Evolutionary conservation across 2,797 vertebrate genomes (phyloP).

Genomic region (Meda fulgida): DNA sequence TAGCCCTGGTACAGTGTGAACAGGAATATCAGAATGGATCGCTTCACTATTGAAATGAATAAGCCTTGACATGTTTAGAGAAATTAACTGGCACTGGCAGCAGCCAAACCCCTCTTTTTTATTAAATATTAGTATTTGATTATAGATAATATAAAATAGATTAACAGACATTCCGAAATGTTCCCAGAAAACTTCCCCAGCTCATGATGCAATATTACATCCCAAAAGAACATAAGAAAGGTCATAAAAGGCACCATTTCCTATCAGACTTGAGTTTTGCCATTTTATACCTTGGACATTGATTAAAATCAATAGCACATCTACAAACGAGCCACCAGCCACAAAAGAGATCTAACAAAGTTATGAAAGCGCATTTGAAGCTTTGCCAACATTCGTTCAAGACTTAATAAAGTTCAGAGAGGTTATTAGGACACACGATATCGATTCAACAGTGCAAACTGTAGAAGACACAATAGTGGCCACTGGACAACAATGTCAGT

Average conservation of each 20-base stretch:
- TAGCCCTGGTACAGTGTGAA: not conserved
- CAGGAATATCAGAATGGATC: not conserved
- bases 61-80: not conserved
- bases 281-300: not conserved
- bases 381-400: not conserved
- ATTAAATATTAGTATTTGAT: constrained; percentile 26
- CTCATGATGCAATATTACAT: not conserved
- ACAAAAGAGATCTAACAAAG: not conserved
- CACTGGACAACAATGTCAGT: not conserved
- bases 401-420: constrained; percentile 9
- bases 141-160: not conserved
- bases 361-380: not conserved
- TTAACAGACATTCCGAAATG: not conserved
- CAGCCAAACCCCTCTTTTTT: not conserved
- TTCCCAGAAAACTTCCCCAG: not conserved
- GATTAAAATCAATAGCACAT: not conserved
- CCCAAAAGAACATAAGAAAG: not conserved
- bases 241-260: not conserved
- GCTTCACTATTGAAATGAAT: not conserved
- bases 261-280: not conserved
- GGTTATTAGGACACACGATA: not conserved
- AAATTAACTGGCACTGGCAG: not conserved
- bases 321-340: not conserved
- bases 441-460: not conserved
- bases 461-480: not conserved